A percentile compares a stretch with the other conserved stretches of the same genome.
phyloP scores from a whole-genome alignment of 2,888 invertebrate species.

The Rotaria sp. region DNA sequence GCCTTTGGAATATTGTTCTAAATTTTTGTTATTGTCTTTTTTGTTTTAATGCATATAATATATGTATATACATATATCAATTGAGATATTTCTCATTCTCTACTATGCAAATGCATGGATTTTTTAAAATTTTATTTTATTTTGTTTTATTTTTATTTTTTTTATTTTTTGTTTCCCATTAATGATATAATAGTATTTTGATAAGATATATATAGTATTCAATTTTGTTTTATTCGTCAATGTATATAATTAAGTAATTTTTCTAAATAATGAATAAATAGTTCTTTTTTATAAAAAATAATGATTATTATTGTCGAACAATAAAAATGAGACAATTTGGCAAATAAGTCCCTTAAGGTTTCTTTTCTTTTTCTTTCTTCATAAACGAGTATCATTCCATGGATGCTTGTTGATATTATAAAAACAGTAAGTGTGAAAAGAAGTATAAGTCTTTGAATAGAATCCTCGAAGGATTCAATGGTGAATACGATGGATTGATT shows the following conservation, averaged over 20 bases:
- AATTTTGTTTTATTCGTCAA: neutral
- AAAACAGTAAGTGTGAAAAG: neutral
- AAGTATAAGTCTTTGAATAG: too few species aligned
- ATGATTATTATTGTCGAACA: neutral
- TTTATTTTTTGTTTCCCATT: neutral
- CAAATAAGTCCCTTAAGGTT: neutral
- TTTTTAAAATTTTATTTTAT: neutral
- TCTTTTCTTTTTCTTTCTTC: too few species aligned
- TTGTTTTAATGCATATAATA: neutral
- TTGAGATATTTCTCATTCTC: neutral
- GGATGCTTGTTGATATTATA: too few species aligned
- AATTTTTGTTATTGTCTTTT: neutral
- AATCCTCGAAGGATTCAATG: too few species aligned
- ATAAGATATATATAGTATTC: neutral
- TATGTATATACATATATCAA: too few species aligned
- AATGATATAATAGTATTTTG: neutral
- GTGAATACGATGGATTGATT: too few species aligned
- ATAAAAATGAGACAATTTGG: neutral
- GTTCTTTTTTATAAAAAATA: neutral
- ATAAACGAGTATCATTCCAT: too few species aligned
- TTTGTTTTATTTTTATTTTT: neutral
- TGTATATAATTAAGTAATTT: neutral
- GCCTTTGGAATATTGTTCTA: neutral
- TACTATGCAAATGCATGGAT: neutral
- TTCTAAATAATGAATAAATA: conserved; percentile 16